Base-by-base conservation (phyloP, 2,113 vertebrate genomes). In the Lepus europaeus region DNA sequence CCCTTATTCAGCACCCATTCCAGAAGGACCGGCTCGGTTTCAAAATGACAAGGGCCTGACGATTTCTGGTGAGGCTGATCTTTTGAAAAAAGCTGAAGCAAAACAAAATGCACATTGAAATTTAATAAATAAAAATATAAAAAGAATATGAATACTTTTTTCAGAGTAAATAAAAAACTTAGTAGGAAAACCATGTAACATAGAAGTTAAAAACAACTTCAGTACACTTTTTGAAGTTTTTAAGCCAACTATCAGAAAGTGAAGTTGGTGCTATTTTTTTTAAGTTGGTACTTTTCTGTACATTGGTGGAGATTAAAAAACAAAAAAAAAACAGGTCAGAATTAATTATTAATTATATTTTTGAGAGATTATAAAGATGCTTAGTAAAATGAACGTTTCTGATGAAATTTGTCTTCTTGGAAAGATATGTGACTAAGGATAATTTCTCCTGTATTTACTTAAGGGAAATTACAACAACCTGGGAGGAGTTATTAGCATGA, bases 261-360 rank as follows among this genome's bases (percentile, higher is more conserved):
- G 36, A 70, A 81, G 12, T 13, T 73, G 22, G 45, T 45, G 45
- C 7, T 45, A 7, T 45, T 45, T 45, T 14, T 59, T 59, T 19
- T 59, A 59, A 59, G 56, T 59, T 11, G 19, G 56, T 69, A 2
- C 3, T 39, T 80, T 94, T 25, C 10, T 85, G 5, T 68, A 85
- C 88, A 68, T 77, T 81, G 80, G 56, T 70, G 33, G 29, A 70
- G 51, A 31, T 63, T 49, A 59, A 14, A 59, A 59, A 59, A 19
- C 2, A 59, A 59, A 59, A 14, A 39, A 86, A 14, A 70, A 49
- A 2, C 5, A 39, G 4, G 20, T 82, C 29, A 82, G 20, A 33
- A 88, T 63, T 90, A 92, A 89, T 90, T 39, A 88, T 63, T 90
- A 92, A 89, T 90, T 92, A 77, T 23, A 39, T 0, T 12, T 14